A percentile compares a stretch with the other conserved stretches of the same genome.
Evolutionary conservation across 2,113 vertebrate species (phyloP).

Genomic region (Trogon melanurus): DNA sequence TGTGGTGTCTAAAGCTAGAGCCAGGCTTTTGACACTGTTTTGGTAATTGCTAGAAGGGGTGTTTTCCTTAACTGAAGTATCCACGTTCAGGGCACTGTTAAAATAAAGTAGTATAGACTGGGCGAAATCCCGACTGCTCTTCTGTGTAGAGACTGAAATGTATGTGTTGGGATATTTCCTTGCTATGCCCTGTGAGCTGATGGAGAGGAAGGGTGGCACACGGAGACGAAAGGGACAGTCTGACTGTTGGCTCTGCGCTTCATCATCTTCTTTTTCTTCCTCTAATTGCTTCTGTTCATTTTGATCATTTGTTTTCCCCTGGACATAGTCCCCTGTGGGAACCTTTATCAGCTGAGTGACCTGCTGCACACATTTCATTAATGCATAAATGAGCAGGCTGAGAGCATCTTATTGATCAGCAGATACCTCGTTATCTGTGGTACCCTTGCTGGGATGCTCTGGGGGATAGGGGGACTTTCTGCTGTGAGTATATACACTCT

Average conservation of each 20-base stretch:
- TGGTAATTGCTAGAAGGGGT: neutral
- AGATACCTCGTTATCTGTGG: neutral
- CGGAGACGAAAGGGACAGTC: neutral
- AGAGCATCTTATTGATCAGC: slow-evolving; percentile 47
- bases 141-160: neutral
- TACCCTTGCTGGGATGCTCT: neutral
- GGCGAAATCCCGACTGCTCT: neutral
- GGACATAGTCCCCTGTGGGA: slow-evolving; percentile 15
- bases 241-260: neutral
- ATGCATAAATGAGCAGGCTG: slow-evolving; percentile 31
- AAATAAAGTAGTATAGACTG: neutral
- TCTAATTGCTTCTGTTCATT: slow-evolving; percentile 16
- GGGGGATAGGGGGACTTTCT: neutral
- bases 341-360: slow-evolving; percentile 42
- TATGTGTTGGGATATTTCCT: neutral
- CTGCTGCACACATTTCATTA: slow-evolving; percentile 54
- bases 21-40: neutral
- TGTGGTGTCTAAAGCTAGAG: neutral
- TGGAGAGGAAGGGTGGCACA: neutral
- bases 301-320: slow-evolving; percentile 34
- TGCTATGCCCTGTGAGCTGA: neutral
- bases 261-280: neutral
- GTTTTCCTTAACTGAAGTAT: neutral
- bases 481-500: neutral
- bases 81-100: neutral